A percentile compares a stretch with the other conserved stretches of the same genome.
phyloP scores from a whole-genome alignment of 2,113 vertebrate genomes.

The Leucosticte australis region DNA sequence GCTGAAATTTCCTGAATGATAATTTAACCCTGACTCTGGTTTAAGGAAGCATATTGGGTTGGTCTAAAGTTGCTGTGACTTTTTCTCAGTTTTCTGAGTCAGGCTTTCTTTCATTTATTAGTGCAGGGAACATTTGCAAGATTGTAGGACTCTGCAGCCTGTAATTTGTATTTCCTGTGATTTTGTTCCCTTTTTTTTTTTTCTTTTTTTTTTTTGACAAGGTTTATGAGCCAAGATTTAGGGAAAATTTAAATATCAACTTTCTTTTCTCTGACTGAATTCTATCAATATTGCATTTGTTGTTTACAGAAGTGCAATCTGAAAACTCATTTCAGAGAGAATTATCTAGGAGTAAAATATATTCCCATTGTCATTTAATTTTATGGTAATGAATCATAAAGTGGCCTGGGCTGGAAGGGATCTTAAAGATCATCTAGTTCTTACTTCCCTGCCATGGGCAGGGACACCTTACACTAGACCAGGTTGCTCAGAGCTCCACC shows the following conservation, averaged over 20 bases:
- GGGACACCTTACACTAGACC: not conserved
- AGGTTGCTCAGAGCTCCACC: not conserved
- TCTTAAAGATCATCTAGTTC: not conserved
- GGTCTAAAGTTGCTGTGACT: not conserved
- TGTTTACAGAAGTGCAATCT: not conserved
- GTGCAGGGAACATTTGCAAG: not conserved
- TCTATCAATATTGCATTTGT: not conserved
- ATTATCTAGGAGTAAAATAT: not conserved
- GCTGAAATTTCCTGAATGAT: constrained; percentile 7
- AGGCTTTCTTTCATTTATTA: not conserved
- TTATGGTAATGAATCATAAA: not conserved
- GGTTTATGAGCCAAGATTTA: not conserved
- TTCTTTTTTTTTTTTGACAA: not conserved
- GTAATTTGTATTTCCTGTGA: not conserved
- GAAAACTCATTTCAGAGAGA: not conserved
- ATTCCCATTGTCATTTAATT: not conserved
- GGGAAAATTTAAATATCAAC: not conserved
- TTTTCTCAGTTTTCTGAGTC: not conserved
- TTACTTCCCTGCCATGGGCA: not conserved
- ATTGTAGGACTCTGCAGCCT: not conserved
- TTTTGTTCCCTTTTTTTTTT: not conserved
- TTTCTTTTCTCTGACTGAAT: not conserved
- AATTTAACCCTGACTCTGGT: not conserved
- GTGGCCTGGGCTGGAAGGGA: not conserved
- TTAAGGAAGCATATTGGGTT: not conserved